Conservation (phyloP, 2,888 invertebrate species). For the Mechanitis messenoides region DNA sequence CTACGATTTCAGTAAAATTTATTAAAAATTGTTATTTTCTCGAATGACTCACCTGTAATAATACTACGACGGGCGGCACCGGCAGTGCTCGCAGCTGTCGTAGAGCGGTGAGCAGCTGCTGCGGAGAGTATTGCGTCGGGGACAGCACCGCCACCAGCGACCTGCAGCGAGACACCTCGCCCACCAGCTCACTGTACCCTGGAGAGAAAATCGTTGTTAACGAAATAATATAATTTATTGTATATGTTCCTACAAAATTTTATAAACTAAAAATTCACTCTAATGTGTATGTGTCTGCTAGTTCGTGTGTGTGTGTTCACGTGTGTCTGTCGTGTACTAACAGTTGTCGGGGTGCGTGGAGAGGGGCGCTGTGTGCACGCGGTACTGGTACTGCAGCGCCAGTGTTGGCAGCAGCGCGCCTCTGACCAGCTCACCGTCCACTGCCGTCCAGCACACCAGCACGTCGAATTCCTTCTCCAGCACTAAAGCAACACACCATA, state of each 20-base stretch:
- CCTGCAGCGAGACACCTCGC: slow-evolving; percentile 58
- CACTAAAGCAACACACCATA: slow-evolving; percentile 39
- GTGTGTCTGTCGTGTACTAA: slow-evolving; percentile 45
- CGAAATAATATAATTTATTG: neutral
- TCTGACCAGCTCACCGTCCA: slow-evolving; percentile 78
- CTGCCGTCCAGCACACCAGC: slow-evolving; percentile 78
- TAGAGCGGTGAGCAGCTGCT: slow-evolving; percentile 58
- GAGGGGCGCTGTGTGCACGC: slow-evolving; percentile 75
- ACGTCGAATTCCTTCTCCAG: slow-evolving; percentile 78
- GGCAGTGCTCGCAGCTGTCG: slow-evolving; percentile 58
- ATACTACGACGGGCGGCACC: slow-evolving; percentile 61
- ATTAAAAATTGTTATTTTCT: neutral
- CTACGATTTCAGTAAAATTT: no score
- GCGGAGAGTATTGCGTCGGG: slow-evolving; percentile 61
- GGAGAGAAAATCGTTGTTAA: slow-evolving; percentile 17
- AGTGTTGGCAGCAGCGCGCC: slow-evolving; percentile 79
- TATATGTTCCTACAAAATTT: no score
- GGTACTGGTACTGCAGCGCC: slow-evolving; percentile 79
- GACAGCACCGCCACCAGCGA: slow-evolving; percentile 66
- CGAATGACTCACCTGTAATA: slow-evolving; percentile 54
- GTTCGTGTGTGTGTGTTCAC: neutral
- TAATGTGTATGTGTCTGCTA: neutral
- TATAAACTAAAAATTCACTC: neutral
- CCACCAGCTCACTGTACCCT: slow-evolving; percentile 72
- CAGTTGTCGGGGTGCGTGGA: slow-evolving; percentile 72